Evolutionary conservation across 2,797 vertebrate species (phyloP), one percentile per base, ranked within the genome.

Genomic region (Natrix natrix): DNA sequence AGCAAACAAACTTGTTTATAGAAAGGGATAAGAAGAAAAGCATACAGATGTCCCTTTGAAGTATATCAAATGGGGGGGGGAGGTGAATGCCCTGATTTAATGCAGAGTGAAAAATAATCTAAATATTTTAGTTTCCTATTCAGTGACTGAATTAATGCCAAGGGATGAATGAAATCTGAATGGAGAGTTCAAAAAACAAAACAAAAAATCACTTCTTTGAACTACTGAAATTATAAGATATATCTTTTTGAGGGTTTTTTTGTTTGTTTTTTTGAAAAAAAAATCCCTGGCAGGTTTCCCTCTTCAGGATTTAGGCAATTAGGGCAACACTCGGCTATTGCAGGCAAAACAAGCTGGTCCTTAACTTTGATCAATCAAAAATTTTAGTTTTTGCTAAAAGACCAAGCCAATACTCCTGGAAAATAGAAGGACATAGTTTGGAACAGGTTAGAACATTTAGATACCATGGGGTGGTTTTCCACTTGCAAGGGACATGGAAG

Each of bases 81-180:
- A 48, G 91, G 96, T 96, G 1, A 97, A 93, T 78, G 94, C 83
- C 4, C 22, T 91, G 88, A 59, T 93, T 92, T 93, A 93, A 89
- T 94, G 13, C 22, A 1, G 78, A 93, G 94, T 92, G 56, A 86
- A 86, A 96, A 95, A 95, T 96, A 95, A 94, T 93, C 88, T 66
- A 88, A 61, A 92, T 97, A 94, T 48, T 91, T 78, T 55, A 95
- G 89, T 91, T 3, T 94, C 92, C 57, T 93, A 48, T 83, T 59
- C 57, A 91, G 54, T 95, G 94, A 89, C 91, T 93, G 95, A 93
- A 96, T 26, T 90, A 0, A 59, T 92, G 86, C 60, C 92, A 88
- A 59, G 11, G 28, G 83, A 28, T 28, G 43, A 37, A 37, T 37
- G 55, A 61, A 69, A 69, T 87, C 56, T 69, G 89, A 87, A n/a